Evolutionary conservation across 1,140 invertebrate genomes (phyloP).

Genomic region (Apis florea): DNA sequence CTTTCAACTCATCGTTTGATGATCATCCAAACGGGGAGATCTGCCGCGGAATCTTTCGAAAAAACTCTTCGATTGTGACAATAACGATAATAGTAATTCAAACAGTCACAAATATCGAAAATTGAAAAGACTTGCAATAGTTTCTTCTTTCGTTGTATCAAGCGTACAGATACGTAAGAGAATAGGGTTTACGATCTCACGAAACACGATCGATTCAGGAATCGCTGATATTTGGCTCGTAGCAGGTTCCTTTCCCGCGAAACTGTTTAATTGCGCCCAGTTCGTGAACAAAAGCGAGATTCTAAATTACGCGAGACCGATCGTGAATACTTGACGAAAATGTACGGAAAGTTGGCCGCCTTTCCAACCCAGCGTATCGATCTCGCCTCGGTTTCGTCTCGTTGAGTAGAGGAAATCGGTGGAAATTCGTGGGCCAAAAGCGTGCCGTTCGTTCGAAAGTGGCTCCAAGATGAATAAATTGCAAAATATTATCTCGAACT

Average conservation of each 20-base stretch:
- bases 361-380: constrained; percentile 29
- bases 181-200: no score
- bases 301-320: constrained; percentile 31
- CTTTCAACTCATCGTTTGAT: no score
- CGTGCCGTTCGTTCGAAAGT: not conserved
- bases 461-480: not conserved
- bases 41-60: no score
- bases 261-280: constrained; percentile 54
- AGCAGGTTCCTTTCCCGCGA: constrained; percentile 51
- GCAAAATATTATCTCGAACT: not conserved
- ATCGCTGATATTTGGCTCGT: not conserved
- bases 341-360: constrained; percentile 21
- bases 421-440: not conserved
- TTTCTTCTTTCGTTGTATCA: no score
- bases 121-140: no score
- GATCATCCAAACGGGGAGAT: no score
- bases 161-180: no score
- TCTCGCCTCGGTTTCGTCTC: constrained; percentile 16
- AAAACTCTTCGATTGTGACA: no score
- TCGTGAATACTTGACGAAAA: constrained; percentile 40
- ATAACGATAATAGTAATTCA: no score
- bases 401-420: not conserved
- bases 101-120: no score
- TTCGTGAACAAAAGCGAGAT: not conserved
- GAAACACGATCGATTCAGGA: not conserved